A percentile compares a stretch with the other conserved stretches of the same genome.
Conservation (phyloP, 1,140 invertebrate species). For the Leptinotarsa defecta region DNA sequence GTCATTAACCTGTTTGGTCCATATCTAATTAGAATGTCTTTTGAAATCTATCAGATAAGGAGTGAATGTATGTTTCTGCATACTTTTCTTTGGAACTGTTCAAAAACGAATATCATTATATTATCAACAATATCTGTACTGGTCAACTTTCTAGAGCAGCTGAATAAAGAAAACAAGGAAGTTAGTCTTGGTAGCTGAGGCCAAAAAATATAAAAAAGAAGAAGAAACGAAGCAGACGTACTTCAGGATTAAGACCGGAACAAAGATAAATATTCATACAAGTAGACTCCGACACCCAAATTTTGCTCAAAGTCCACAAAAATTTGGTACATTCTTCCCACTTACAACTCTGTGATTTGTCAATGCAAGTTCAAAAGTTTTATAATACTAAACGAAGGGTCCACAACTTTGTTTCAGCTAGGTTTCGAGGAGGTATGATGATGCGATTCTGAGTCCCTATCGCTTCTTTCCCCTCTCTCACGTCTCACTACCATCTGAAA, state of each 20-base stretch:
- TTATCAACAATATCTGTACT: no score
- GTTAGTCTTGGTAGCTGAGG: no score
- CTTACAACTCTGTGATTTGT: conserved; percentile 31
- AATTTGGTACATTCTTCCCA: no score
- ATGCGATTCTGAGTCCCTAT: conserved; percentile 42
- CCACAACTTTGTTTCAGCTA: conserved; percentile 46
- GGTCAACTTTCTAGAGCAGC: no score
- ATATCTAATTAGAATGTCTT: neutral
- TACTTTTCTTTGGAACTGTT: no score
- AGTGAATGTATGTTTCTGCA: no score
- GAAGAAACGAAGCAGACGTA: neutral
- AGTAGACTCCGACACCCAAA: no score
- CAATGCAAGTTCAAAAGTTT: conserved; percentile 43
- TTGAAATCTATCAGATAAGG: no score
- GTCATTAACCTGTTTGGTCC: neutral
- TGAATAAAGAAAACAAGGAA: no score
- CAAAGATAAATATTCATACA: no score
- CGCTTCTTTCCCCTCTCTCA: conserved; percentile 35
- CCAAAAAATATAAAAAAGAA: neutral
- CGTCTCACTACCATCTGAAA: conserved; percentile 53
- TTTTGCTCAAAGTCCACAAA: no score
- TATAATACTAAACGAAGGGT: conserved; percentile 41
- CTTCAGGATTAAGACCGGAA: neutral
- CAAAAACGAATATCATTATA: no score
- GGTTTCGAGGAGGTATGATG: conserved; percentile 47